Percentiles rank a stretch among this genome's conserved stretches.
Evolutionary conservation across 2,113 vertebrate species (phyloP).

Genomic region (Hemibagrus wyckioides): DNA sequence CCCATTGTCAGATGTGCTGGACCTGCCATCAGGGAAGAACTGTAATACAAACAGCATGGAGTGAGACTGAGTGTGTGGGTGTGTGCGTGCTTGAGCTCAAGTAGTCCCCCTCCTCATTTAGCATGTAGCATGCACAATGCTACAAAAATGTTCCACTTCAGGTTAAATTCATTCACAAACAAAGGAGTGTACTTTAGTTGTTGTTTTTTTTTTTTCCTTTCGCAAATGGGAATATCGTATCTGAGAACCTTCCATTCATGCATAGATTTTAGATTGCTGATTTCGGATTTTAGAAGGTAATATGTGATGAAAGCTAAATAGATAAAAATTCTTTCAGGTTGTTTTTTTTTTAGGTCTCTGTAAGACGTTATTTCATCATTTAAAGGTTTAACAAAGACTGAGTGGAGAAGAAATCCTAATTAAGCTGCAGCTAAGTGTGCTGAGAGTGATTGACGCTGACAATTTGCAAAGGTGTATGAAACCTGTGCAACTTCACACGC

Average conservation of each 20-base stretch:
- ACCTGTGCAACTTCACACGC: conserved; percentile 47
- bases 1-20: conserved; percentile 68
- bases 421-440: conserved; percentile 18
- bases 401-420: conserved; percentile 24
- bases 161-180: conserved; percentile 38
- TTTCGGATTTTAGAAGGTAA: neutral
- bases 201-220: neutral
- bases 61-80: conserved; percentile 16
- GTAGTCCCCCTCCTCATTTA: conserved; percentile 20
- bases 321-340: neutral
- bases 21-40: conserved; percentile 52
- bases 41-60: conserved; percentile 39
- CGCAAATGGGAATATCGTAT: neutral
- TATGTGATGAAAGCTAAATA: neutral
- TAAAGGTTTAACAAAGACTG: neutral
- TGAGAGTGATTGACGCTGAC: conserved; percentile 20
- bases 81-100: conserved; percentile 26
- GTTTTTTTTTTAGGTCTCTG: neutral
- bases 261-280: neutral
- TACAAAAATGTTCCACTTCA: conserved; percentile 31
- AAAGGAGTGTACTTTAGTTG: conserved; percentile 15
- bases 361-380: neutral
- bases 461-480: conserved; percentile 39
- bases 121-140: conserved; percentile 22
- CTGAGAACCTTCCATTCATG: conserved; percentile 20